These are phyloP conservation scores for Dipus sagitta DNA, from an alignment of 2,797 vertebrate species.

Conservation along the genomic window DNA sequence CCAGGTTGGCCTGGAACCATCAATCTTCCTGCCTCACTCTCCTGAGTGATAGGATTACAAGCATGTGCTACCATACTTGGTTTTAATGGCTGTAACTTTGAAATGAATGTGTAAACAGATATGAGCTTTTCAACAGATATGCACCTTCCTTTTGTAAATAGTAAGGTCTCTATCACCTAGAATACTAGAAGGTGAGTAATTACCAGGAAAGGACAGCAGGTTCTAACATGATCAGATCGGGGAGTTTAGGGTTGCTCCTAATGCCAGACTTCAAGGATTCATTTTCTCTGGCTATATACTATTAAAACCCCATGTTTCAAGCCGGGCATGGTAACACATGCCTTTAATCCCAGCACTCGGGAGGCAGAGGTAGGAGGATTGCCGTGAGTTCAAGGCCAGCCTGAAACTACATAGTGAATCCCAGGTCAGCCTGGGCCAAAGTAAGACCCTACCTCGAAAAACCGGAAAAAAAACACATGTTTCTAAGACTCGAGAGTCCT, in stretches of 20 bases:
- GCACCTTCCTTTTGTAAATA: background rate
- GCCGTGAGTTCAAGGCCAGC: too few relatives aligned
- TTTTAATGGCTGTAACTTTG: background rate
- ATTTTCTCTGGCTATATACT: background rate
- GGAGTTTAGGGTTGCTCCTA: background rate
- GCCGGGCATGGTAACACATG: too few relatives aligned
- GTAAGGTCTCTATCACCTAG: background rate
- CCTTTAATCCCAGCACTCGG: too few relatives aligned
- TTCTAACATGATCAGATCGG: background rate
- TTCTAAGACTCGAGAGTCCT: background rate
- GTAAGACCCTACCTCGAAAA: background rate
- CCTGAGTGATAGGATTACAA: background rate
- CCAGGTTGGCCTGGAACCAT: background rate
- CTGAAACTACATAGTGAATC: too few relatives aligned
- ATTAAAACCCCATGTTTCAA: background rate
- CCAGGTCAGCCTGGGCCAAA: too few relatives aligned
- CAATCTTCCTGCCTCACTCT: background rate
- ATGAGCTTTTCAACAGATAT: background rate
- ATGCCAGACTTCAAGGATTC: background rate
- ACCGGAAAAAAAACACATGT: background rate
- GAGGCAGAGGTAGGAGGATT: too few relatives aligned
- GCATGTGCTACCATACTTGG: background rate
- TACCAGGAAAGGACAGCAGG: background rate
- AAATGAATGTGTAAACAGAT: background rate
- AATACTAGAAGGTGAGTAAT: background rate